Percentiles rank a stretch among this genome's conserved stretches.
Conservation (phyloP, 2,797 vertebrate genomes). For the Garrulus glandarius region DNA sequence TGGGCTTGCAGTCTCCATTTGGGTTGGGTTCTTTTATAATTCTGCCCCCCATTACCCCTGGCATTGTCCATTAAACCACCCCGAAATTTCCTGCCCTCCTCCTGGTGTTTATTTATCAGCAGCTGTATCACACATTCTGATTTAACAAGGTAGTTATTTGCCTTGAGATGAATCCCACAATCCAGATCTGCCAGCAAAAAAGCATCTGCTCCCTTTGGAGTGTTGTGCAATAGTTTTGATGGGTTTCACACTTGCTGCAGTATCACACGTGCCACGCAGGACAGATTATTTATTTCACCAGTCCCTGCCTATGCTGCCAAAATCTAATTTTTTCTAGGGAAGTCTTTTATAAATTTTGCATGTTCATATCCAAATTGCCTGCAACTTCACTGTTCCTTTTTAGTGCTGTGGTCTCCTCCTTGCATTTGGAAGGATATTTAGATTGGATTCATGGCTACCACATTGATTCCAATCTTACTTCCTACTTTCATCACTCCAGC, state of each 20-base stretch:
- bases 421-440: not conserved
- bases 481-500: not conserved
- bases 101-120: not conserved
- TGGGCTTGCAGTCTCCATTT: not conserved
- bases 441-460: not conserved
- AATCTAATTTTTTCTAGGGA: not conserved
- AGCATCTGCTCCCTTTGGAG: not conserved
- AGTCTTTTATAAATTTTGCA: not conserved
- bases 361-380: not conserved
- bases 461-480: not conserved
- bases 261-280: not conserved
- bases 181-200: not conserved
- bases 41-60: not conserved
- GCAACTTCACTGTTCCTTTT: not conserved
- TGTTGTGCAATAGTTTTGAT: not conserved
- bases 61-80: fast-evolving
- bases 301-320: not conserved
- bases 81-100: not conserved
- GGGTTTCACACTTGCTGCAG: not conserved
- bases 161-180: not conserved
- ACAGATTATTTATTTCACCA: not conserved
- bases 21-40: not conserved
- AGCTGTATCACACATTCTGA: not conserved
- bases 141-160: not conserved
- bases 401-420: not conserved